These are phyloP conservation scores for Xestia sexstrigata DNA, from an alignment of 2,888 invertebrate species.

Conservation along the genomic window DNA sequence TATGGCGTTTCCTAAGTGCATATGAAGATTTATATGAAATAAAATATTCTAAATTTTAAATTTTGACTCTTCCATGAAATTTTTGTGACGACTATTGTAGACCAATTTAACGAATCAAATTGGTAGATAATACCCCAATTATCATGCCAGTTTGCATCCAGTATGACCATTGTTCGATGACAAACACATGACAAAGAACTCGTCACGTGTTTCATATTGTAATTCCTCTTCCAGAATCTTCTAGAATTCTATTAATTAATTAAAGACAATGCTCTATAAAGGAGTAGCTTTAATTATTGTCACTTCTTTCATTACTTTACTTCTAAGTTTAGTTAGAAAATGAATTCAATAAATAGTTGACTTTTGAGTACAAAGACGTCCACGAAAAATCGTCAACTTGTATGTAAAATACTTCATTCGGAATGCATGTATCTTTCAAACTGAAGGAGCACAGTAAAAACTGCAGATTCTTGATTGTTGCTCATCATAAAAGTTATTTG, in stretches of 20 bases:
- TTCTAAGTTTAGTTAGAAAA: conserved; percentile 16
- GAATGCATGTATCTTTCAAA: neutral
- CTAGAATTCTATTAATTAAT: neutral
- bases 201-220: neutral
- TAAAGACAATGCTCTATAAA: neutral
- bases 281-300: neutral
- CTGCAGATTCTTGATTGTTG: neutral
- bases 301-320: too few species aligned
- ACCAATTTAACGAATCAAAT: conserved; percentile 16
- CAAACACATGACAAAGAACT: neutral
- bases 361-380: neutral
- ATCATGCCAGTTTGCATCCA: neutral
- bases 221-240: conserved; percentile 1
- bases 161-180: neutral
- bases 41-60: neutral
- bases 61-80: neutral
- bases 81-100: neutral
- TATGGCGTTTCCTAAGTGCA: neutral
- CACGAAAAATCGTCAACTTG: neutral
- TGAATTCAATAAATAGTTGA: neutral
- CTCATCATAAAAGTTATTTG: conserved; percentile 21
- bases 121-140: conserved; percentile 19
- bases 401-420: conserved; percentile 3
- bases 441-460: neutral
- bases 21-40: neutral